These are phyloP conservation scores for Numenius phaeopus DNA, from an alignment of 2,797 vertebrate genomes.

Conservation along the genomic window DNA sequence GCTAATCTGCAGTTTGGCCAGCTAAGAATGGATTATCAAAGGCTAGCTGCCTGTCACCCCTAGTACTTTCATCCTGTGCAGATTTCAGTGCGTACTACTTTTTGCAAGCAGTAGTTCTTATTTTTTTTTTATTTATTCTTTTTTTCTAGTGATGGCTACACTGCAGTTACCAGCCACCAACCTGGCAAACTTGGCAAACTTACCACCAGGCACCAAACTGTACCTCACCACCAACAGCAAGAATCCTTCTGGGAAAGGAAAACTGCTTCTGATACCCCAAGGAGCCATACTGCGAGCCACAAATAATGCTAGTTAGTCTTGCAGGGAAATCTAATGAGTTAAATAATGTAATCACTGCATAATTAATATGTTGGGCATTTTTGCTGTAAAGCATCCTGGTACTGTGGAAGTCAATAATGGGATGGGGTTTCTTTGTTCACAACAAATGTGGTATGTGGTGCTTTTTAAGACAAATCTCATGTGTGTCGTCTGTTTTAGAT, in stretches of 20 bases:
- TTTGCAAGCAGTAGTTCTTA: background rate
- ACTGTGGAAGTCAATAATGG: background rate
- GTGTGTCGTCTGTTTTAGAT: background rate
- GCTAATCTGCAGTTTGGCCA: background rate
- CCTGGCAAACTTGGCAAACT: constrained; percentile 94
- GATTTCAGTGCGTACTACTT: background rate
- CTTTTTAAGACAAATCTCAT: background rate
- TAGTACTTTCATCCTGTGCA: background rate
- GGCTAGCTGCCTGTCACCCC: background rate
- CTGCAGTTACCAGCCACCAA: constrained; percentile 98
- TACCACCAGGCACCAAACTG: constrained; percentile 97
- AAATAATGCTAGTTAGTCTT: constrained; percentile 85
- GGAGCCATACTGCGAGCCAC: constrained; percentile 96
- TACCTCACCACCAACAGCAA: constrained; percentile 99
- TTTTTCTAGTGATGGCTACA: constrained; percentile 93
- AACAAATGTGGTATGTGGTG: background rate
- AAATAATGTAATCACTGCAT: constrained; percentile 55
- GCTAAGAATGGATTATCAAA: background rate
- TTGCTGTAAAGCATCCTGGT: background rate
- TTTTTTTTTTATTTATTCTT: background rate
- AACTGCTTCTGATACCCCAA: constrained; percentile 97
- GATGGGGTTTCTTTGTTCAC: background rate
- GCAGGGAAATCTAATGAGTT: constrained; percentile 62
- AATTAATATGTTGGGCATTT: constrained; percentile 17
- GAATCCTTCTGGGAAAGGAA: constrained; percentile 98